Conservation (phyloP, 1,140 invertebrate genomes). For the Littorina saxatilis region DNA sequence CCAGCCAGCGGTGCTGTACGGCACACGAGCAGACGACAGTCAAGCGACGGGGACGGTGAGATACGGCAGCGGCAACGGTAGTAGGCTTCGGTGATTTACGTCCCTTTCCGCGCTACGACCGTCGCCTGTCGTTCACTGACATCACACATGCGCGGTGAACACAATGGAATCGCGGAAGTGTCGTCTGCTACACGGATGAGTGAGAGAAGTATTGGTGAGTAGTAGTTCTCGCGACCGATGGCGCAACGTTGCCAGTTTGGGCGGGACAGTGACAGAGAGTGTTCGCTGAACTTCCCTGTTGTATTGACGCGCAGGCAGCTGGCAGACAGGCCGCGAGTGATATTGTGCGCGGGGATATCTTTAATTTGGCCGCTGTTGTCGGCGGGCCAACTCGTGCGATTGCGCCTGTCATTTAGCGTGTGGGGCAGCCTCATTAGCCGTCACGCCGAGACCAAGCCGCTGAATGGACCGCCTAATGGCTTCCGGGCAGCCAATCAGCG, state of each 20-base stretch:
- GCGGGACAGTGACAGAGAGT: no score
- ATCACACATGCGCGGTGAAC: not conserved
- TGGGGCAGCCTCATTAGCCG: not conserved
- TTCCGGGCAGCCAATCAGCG: slow-evolving; percentile 21
- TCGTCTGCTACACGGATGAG: not conserved
- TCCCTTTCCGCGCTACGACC: not conserved
- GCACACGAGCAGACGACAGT: not conserved
- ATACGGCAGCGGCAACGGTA: not conserved
- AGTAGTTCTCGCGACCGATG: no score
- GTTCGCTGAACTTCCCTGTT: no score
- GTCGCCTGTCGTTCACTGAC: not conserved
- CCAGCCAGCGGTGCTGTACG: not conserved
- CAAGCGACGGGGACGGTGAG: not conserved
- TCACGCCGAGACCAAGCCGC: not conserved
- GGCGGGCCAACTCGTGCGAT: no score
- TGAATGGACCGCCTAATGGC: slow-evolving; percentile 25
- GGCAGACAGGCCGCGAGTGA: no score
- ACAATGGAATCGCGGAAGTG: not conserved
- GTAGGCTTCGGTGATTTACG: slow-evolving; percentile 17
- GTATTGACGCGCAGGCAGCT: no score
- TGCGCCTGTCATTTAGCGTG: no score
- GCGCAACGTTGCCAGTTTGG: no score
- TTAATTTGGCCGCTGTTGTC: no score
- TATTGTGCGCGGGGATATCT: no score
- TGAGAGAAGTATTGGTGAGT: not conserved